Base-by-base conservation (phyloP, 2,888 invertebrate genomes). In the Lamproptera curius region DNA sequence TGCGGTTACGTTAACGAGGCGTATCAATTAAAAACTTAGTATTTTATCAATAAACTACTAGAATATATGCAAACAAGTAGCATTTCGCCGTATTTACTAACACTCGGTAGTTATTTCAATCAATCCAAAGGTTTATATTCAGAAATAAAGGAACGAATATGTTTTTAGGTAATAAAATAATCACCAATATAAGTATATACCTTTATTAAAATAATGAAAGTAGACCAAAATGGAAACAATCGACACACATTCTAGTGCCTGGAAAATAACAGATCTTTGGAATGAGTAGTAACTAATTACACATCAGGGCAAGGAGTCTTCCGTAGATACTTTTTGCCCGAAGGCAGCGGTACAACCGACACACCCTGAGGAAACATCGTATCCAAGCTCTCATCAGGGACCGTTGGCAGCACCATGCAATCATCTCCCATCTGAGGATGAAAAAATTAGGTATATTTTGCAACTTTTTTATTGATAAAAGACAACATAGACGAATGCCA, bases 391-490 rank as follows among this genome's bases (percentile, higher is more conserved):
- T 92, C 92, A 3, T 91, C 89, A 1, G 91, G 85, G 0, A 98
- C 86, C 1, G 91, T 91, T 1, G 98, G 98, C 53, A 96, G 86
- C 20, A 99, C 93, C 97, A 98, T 98, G 58, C 97, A 97, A 16
- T 92, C 90, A 2, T 92, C 92, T 4, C 97, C 97, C 70, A 88
- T 83, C 94, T 97, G 73, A 28, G n/a, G n/a, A n/a, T n/a, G n/a
- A n/a, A n/a, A n/a, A n/a, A n/a, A n/a, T n/a, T 90, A 89, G 55
- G 38, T 28, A 10, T 28, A 28, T 10, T 10, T 8, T 6, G 8
- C 9, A 28, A n/a, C 28, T 2, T 28, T 28, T 9, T 28, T 9
- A 28, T 2, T 6, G 37, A 42, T 43, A 36, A n/a, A 28, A 15
- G 14, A 31, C 10, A 42, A 2, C n/a, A 10, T 9, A 28, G 4